phyloP scores from a whole-genome alignment of 1,140 invertebrate species.

The Trichogramma pretiosum region DNA sequence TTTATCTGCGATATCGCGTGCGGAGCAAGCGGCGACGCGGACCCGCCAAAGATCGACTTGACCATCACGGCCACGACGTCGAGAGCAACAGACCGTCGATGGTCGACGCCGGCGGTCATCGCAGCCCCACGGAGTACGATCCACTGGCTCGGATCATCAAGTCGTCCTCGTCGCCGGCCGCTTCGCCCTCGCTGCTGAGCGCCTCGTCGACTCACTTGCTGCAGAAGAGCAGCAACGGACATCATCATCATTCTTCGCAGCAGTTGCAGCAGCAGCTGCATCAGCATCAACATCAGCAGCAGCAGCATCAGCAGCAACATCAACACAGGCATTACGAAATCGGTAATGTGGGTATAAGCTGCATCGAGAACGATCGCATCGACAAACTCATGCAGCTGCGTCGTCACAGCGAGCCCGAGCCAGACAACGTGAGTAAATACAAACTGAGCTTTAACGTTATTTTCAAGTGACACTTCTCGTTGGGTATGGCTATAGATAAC shows the following conservation, averaged over 20 bases:
- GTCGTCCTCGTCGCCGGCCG: constrained; percentile 44
- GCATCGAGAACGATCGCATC: constrained; percentile 35
- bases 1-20: constrained; percentile 64
- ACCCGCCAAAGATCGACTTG: no score
- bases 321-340: constrained; percentile 58
- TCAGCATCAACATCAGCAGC: no score
- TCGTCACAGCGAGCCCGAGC: constrained; percentile 32
- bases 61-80: constrained; percentile 28
- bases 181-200: constrained; percentile 64
- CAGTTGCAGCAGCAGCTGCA: no score
- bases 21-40: constrained; percentile 39
- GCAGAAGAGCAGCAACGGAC: no score
- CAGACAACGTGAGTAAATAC: constrained; percentile 39
- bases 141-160: background rate
- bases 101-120: background rate
- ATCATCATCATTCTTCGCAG: no score
- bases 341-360: constrained; percentile 38
- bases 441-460: background rate
- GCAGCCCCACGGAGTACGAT: background rate
- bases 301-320: no score
- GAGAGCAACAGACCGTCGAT: constrained; percentile 1
- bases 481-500: no score
- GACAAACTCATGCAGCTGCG: constrained; percentile 36
- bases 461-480: no score
- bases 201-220: no score